Base-by-base conservation (phyloP, 2,888 invertebrate genomes). In the Fragum whitleyi region DNA sequence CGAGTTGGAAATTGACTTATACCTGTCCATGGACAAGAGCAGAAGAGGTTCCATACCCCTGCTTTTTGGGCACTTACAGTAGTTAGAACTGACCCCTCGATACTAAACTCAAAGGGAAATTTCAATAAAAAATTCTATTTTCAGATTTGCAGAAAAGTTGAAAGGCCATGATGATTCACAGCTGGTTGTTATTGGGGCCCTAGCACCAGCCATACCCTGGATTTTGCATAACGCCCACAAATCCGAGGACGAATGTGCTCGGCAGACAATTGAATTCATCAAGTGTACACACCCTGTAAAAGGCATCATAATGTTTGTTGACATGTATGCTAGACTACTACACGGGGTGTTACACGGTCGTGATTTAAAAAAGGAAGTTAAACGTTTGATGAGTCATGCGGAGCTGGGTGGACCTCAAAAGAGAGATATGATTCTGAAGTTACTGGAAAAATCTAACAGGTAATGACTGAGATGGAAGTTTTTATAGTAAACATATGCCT, bases 221-320 rank as follows among this genome's bases (percentile, higher is more conserved):
- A 86, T 92, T n/a, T 71, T 92, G 0, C 85, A 88, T n/a, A 88
- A 89, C 75, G 89, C 90, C n/a, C 86, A 88, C 77, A 88, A 79
- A 68, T 78, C 91, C 2, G 91, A 90, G 55, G 81, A 86, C 9
- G 90, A 92, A 19, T 91, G 91, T 85, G 89, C 87, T 7, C 79
- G 79, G 42, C 81, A 80, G n/a, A 80, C 90, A 0, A 84, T 89
- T 61, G 91, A 91, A 28, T 90, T 91, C 70, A 74, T 92, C 7
- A 89, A 89, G 32, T 87, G 91, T 73, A 91, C 92, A 1, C 92
- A 92, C 57, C 92, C 92, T 2, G 90, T 85, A n/a, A 85, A 87
- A 3, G 80, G 83, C 5, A 80, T 92, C 9, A 74, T 88, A 16
- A 88, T 89, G 0, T 92, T 85, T 73, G 84, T 92, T 26, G 91